phyloP scores from a whole-genome alignment of 2,888 invertebrate species.

The Trachelus tabidus region DNA sequence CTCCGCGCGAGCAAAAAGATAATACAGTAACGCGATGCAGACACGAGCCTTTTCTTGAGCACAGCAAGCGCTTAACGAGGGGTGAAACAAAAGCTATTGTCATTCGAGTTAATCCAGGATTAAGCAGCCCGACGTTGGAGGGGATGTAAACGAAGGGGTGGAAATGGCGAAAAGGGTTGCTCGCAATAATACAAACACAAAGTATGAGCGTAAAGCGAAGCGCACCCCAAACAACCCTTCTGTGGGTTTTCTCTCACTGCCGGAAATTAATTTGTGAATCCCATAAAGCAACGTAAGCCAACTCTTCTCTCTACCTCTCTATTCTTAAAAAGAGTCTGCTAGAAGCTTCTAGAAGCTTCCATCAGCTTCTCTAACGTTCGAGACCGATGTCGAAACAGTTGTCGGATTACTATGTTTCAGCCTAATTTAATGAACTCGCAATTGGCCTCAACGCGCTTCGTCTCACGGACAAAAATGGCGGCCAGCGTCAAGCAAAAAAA shows the following conservation, averaged over 20 bases:
- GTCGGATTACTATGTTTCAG: no score
- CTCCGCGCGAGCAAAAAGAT: neutral
- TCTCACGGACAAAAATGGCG: neutral
- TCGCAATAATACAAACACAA: neutral
- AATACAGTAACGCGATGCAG: neutral
- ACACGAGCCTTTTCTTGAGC: neutral
- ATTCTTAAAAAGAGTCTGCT: no score
- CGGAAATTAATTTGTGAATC: neutral
- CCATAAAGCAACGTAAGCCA: neutral
- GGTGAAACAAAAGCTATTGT: slow-evolving; percentile 2
- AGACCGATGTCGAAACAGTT: no score
- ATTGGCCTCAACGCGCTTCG: neutral
- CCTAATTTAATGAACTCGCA: neutral
- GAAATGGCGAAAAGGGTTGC: neutral
- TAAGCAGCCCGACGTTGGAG: neutral
- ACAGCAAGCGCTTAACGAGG: neutral
- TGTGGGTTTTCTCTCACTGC: neutral
- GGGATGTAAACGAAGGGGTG: neutral
- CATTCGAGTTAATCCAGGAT: neutral
- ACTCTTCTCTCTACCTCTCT: neutral
- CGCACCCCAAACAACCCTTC: neutral
- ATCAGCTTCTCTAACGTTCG: no score
- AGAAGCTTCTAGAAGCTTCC: no score
- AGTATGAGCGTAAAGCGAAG: neutral
- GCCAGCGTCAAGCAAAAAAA: neutral